These are phyloP conservation scores for Drosophila nebulosa DNA, from an alignment of 1,140 invertebrate species.

Conservation along the genomic window DNA sequence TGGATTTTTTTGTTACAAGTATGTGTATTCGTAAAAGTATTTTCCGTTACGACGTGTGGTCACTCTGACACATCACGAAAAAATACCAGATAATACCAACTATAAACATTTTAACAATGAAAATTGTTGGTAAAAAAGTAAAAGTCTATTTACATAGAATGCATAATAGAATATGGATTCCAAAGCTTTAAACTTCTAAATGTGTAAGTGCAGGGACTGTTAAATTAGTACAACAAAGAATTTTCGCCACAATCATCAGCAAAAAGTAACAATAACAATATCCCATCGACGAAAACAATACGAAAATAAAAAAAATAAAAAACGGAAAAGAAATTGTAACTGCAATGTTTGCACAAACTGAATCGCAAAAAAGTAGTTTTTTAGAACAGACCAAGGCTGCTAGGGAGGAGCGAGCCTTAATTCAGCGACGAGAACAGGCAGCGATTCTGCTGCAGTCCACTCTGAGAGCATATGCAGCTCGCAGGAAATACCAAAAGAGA, in stretches of 20 bases:
- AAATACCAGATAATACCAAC: background rate
- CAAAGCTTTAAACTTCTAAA: background rate
- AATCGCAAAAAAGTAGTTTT: constrained; percentile 85
- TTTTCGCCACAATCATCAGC: background rate
- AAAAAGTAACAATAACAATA: constrained; percentile 7
- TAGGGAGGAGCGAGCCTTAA: constrained; percentile 90
- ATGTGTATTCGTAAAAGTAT: background rate
- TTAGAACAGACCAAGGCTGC: constrained; percentile 93
- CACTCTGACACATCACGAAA: constrained; percentile 15
- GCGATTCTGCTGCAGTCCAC: constrained; percentile 87
- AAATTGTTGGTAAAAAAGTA: constrained; percentile 62
- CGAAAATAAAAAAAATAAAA: constrained; percentile 25
- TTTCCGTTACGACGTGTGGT: background rate
- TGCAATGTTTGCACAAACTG: constrained; percentile 84
- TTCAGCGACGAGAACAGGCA: constrained; percentile 88
- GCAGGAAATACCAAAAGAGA: constrained; percentile 73
- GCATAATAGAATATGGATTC: constrained; percentile 30
- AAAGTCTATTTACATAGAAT: constrained; percentile 26
- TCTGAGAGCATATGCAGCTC: constrained; percentile 87
- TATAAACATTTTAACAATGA: constrained; percentile 25
- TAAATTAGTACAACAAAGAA: constrained; percentile 27
- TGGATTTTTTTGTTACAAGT: no score
- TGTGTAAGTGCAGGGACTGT: constrained; percentile 12
- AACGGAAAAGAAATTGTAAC: constrained; percentile 11
- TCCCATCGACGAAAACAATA: constrained; percentile 26